Conservation (phyloP, 2,888 invertebrate genomes). For the Caenorhabditis sp. region DNA sequence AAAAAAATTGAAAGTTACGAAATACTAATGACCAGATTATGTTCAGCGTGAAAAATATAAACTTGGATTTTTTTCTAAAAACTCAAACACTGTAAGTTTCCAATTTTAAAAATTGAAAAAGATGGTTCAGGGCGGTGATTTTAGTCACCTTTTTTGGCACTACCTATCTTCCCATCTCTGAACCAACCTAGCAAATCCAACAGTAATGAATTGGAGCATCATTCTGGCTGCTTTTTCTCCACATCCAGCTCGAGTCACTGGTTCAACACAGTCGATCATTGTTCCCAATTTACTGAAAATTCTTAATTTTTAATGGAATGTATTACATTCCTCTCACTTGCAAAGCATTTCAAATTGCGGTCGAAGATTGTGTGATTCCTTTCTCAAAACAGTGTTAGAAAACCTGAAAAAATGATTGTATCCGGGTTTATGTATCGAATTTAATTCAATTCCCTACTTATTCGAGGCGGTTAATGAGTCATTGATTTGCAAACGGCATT, state of each 20-base stretch:
- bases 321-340: conserved; percentile 41
- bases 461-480: conserved; percentile 52
- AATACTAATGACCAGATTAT: too few relatives aligned
- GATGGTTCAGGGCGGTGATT: too few relatives aligned
- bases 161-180: too few relatives aligned
- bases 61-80: too few relatives aligned
- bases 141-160: too few relatives aligned
- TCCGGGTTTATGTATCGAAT: too few relatives aligned
- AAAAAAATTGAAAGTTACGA: too few relatives aligned
- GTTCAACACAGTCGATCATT: conserved; percentile 60
- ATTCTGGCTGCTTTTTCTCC: conserved; percentile 56
- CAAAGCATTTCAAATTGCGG: conserved; percentile 54
- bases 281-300: conserved; percentile 49
- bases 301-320: not conserved
- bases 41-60: too few relatives aligned
- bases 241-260: conserved; percentile 53
- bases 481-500: conserved; percentile 51
- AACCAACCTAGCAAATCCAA: conserved; percentile 57
- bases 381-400: conserved; percentile 51
- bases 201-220: conserved; percentile 60
- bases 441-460: not conserved
- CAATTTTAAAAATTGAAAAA: too few relatives aligned
- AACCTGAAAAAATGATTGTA: conserved; percentile 18
- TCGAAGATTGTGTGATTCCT: conserved; percentile 54
- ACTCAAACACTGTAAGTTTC: too few relatives aligned